These are phyloP conservation scores for Nesogale talazaci DNA, from an alignment of 2,113 vertebrate genomes.

Conservation along the genomic window DNA sequence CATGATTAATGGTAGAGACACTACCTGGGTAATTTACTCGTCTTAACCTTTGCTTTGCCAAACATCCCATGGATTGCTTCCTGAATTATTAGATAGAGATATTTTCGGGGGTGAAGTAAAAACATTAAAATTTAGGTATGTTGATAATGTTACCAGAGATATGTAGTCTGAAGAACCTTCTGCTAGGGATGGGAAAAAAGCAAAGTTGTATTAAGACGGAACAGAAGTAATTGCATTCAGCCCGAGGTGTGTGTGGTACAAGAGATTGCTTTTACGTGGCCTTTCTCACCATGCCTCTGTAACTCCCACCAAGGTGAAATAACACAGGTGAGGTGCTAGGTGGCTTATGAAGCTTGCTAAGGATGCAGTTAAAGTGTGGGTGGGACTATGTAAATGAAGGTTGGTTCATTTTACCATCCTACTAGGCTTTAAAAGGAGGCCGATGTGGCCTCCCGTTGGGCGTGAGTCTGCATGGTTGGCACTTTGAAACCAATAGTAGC, in stretches of 20 bases:
- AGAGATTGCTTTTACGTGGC: neutral
- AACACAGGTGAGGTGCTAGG: too few species aligned
- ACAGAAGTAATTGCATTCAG: slow-evolving; percentile 12
- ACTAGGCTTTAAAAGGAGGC: too few species aligned
- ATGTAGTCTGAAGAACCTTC: slow-evolving; percentile 13
- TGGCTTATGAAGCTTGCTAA: too few species aligned
- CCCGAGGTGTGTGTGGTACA: neutral
- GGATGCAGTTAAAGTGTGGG: neutral
- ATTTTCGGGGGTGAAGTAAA: slow-evolving; percentile 39
- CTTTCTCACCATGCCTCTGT: neutral
- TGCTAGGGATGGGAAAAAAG: slow-evolving; percentile 28
- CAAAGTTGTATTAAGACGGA: neutral
- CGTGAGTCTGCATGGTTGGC: too few species aligned
- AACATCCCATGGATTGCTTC: neutral
- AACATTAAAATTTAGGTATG: slow-evolving; percentile 5
- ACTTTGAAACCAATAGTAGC: too few species aligned
- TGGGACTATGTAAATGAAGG: too few species aligned
- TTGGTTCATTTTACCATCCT: too few species aligned
- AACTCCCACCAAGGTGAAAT: too few species aligned
- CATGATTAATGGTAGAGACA: slow-evolving; percentile 4
- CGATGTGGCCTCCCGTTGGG: too few species aligned
- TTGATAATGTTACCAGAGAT: slow-evolving; percentile 18
- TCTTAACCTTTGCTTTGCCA: slow-evolving; percentile 41
- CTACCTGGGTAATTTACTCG: slow-evolving; percentile 32
- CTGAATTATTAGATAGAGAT: neutral